Evolutionary conservation across 1,140 invertebrate species (phyloP), one percentile per base, ranked within the genome.

Genomic region (Condylostylus longicornis): DNA sequence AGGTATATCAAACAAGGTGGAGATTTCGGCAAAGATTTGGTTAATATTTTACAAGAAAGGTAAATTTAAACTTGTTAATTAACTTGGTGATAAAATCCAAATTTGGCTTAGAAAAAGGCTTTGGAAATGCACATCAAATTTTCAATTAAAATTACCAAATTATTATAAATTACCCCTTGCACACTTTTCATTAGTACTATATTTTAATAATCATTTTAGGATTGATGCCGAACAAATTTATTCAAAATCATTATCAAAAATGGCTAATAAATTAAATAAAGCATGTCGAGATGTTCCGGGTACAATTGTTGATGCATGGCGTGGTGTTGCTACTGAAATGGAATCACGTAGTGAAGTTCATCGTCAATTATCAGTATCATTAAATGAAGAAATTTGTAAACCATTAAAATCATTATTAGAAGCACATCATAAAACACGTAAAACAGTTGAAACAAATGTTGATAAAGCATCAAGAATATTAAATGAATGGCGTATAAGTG

Each of bases 11-110:
- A 91, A 60, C 85, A 90, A 60, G 87, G 88, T 14, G 83, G 82
- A 30, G 89, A 95, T 58, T 90, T 94, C 53, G 88, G 83, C 63
- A 93, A 93, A 55, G 88, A 94, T 52, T 66, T 95, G 18, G 74
- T 84, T 1, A 63, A 74, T 25, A 84, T 94, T 46, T 64, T 94
- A 38, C 83, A 90, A 62, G 89, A 95, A 68, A 82, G 88, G 87
- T 90, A 65, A 64, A 50, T 38, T 1, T 10, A 10, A 6, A 23
- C 6, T 23, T 10, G 22, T 23, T 23, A 6, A 12, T 37, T 23
- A 21, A 34, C 22, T 29, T 30, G 4, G 5, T 9, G 13, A 33
- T 20, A 17, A 14, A 32, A 14, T 4, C 17, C 5, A 3, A 14
- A 32, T 32, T 10, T 15, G 17, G 14, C 4, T n/a, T 12, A 28